A percentile compares a stretch with the other conserved stretches of the same genome.
These are phyloP conservation scores for Subanguina moxae DNA, from an alignment of 1,140 invertebrate genomes.

Conservation along the genomic window DNA sequence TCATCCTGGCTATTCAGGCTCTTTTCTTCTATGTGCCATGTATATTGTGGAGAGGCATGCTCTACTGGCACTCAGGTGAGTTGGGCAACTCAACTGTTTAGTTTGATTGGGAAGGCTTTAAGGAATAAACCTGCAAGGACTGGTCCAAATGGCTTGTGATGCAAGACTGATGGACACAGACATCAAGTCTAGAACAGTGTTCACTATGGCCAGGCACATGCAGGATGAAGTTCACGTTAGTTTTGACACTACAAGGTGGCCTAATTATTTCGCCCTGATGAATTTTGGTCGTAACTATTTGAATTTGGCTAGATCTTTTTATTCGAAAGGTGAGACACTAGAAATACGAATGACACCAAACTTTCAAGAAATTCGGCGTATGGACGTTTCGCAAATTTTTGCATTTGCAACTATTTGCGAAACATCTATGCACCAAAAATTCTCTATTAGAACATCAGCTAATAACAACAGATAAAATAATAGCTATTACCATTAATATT, in stretches of 20 bases:
- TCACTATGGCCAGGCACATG: conserved; percentile 59
- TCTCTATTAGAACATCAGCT: no score
- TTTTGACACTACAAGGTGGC: not conserved
- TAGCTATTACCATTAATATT: no score
- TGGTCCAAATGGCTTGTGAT: conserved; percentile 59
- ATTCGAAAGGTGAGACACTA: no score
- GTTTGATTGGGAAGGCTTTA: conserved; percentile 13
- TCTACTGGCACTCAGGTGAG: conserved; percentile 59
- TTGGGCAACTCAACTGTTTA: not conserved
- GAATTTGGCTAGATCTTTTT: no score
- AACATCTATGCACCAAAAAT: no score
- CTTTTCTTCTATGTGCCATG: conserved; percentile 65
- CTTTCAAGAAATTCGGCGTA: no score
- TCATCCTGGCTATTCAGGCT: conserved; percentile 62
- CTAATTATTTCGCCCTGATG: no score
- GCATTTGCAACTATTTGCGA: no score
- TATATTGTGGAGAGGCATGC: conserved; percentile 62
- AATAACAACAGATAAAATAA: no score
- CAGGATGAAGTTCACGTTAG: conserved; percentile 58
- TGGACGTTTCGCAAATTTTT: no score
- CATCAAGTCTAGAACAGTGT: conserved; percentile 56
- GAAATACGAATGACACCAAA: no score
- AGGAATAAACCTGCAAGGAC: conserved; percentile 59
- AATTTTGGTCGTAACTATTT: no score
- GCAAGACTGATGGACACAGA: conserved; percentile 57